phyloP scores from a whole-genome alignment of 2,797 vertebrate species.

The Enteromius trimaculatus region DNA sequence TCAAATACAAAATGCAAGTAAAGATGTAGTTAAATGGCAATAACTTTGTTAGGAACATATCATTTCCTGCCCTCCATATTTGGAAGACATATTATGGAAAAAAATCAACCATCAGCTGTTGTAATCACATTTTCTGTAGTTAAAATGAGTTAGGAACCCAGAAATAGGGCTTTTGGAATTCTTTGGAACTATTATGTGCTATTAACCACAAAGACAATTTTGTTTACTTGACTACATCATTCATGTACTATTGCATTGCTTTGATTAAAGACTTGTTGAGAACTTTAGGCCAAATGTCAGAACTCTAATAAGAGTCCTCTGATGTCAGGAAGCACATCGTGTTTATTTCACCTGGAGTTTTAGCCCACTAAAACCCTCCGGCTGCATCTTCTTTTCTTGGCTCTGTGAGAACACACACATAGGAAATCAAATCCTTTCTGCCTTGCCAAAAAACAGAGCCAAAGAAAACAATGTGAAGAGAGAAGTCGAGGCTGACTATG shows the following conservation, averaged over 20 bases:
- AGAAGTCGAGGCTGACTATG: constrained; percentile 29
- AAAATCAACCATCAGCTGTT: too few species aligned
- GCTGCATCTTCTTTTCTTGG: constrained; percentile 20
- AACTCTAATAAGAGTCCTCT: not conserved
- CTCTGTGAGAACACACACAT: constrained; percentile 21
- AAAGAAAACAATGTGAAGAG: constrained; percentile 46
- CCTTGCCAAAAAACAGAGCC: constrained; percentile 35
- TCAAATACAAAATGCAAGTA: too few species aligned
- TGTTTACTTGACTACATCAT: not conserved
- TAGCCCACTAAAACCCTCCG: constrained; percentile 12
- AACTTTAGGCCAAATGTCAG: not conserved
- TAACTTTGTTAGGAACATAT: not conserved
- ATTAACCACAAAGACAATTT: not conserved
- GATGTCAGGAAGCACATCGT: constrained; percentile 1
- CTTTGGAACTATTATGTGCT: not conserved
- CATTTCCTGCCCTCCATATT: not conserved
- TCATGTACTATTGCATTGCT: not conserved
- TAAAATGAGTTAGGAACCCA: not conserved
- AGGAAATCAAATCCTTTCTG: constrained; percentile 34
- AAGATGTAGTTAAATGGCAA: not conserved
- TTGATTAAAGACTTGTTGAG: constrained; percentile 18
- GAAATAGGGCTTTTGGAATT: not conserved
- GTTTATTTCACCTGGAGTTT: constrained; percentile 40
- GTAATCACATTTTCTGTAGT: not conserved
- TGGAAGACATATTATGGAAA: not conserved